A percentile compares a stretch with the other conserved stretches of the same genome.
phyloP scores from a whole-genome alignment of 2,888 invertebrate species.

The Polyommatus icarus region DNA sequence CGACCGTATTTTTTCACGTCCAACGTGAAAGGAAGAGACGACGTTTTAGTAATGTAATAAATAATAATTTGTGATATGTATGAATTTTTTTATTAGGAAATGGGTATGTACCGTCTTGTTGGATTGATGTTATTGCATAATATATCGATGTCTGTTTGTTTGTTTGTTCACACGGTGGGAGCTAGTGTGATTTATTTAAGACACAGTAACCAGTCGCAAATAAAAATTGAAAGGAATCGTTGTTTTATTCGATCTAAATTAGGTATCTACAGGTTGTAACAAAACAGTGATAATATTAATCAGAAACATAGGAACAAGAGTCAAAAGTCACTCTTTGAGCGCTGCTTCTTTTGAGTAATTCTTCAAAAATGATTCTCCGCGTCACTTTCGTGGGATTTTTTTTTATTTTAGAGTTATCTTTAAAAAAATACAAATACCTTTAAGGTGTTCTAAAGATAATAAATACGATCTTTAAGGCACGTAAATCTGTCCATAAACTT shows the following conservation, averaged over 20 bases:
- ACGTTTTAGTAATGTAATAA: slow-evolving; percentile 25
- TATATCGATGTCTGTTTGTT: slow-evolving; percentile 24
- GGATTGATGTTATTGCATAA: slow-evolving; percentile 25
- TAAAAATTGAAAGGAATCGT: slow-evolving; percentile 34
- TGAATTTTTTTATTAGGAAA: slow-evolving; percentile 22
- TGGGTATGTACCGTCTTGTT: slow-evolving; percentile 24
- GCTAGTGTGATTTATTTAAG: slow-evolving; percentile 50
- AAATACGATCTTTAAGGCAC: no score
- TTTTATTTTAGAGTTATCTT: no score
- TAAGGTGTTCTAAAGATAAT: no score
- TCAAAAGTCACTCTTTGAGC: no score
- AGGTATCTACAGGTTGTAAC: no score
- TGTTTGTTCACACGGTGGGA: slow-evolving; percentile 5
- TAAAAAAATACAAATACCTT: no score
- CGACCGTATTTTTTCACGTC: not conserved
- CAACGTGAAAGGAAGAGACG: not conserved
- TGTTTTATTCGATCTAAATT: slow-evolving; percentile 38
- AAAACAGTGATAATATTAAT: no score
- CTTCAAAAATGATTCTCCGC: no score
- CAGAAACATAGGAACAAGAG: no score
- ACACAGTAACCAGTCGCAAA: slow-evolving; percentile 68
- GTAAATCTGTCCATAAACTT: no score
- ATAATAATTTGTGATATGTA: slow-evolving; percentile 29
- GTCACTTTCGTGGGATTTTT: no score
- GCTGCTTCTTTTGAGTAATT: no score